These are phyloP conservation scores for Varanus salvator DNA, from an alignment of 2,113 vertebrate species.

Conservation along the genomic window DNA sequence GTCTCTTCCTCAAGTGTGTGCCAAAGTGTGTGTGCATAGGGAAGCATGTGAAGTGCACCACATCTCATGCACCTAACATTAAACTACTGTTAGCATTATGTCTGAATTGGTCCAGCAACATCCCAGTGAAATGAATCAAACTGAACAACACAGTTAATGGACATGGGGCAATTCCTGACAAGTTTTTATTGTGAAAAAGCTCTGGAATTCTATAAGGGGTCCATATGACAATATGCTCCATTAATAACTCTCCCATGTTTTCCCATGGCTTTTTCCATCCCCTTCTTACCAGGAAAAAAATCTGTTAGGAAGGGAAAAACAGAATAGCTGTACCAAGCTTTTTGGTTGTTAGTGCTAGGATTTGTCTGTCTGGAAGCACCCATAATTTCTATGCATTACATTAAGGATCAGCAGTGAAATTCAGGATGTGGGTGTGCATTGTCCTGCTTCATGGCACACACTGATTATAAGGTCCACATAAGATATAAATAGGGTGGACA, in stretches of 20 bases:
- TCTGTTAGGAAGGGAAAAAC: too few relatives aligned
- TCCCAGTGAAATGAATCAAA: not conserved
- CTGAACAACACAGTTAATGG: not conserved
- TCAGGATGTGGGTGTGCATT: not conserved
- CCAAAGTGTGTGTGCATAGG: not conserved
- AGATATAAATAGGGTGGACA: not conserved
- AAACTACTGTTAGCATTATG: not conserved
- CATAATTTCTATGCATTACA: not conserved
- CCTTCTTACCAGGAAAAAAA: too few relatives aligned
- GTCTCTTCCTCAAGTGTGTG: not conserved
- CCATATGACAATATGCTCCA: too few relatives aligned
- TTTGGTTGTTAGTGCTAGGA: too few relatives aligned
- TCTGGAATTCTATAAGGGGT: too few relatives aligned
- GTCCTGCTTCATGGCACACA: not conserved
- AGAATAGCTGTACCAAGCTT: too few relatives aligned
- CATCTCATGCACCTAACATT: not conserved
- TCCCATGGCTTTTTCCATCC: too few relatives aligned
- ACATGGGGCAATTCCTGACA: too few relatives aligned
- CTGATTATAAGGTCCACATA: not conserved
- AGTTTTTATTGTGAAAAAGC: too few relatives aligned
- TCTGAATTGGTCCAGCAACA: not conserved
- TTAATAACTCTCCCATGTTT: too few relatives aligned
- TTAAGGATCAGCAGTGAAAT: not conserved
- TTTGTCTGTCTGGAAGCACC: too few relatives aligned
- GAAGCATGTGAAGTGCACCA: not conserved